Percentiles rank a stretch among this genome's conserved stretches.
Evolutionary conservation across 2,888 invertebrate species (phyloP).

Genomic region (Dasysyrphus tricinctus): DNA sequence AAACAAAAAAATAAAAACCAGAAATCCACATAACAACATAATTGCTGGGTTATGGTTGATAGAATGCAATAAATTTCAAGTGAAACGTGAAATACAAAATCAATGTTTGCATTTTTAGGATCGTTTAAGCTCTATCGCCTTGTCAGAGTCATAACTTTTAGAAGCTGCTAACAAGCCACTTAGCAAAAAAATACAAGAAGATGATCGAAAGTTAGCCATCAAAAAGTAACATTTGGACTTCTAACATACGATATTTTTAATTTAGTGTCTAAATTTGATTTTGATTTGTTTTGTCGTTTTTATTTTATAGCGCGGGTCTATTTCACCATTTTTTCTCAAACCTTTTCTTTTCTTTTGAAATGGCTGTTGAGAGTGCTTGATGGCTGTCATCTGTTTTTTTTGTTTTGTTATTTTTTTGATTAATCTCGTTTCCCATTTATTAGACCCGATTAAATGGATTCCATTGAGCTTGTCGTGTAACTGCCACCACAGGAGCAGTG

Average conservation of each 20-base stretch:
- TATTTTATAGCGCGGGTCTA: slow-evolving; percentile 16
- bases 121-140: slow-evolving; percentile 20
- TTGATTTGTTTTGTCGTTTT: slow-evolving; percentile 20
- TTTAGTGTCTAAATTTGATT: slow-evolving; percentile 23
- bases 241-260: slow-evolving; percentile 1
- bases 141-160: slow-evolving; percentile 51
- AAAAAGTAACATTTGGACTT: slow-evolving; percentile 35
- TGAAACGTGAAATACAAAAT: slow-evolving; percentile 52
- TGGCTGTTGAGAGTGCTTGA: neutral
- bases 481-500: slow-evolving; percentile 55
- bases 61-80: slow-evolving; percentile 58
- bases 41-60: slow-evolving; percentile 44
- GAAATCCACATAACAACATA: slow-evolving; percentile 53
- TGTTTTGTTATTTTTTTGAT: slow-evolving; percentile 21
- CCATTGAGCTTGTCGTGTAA: slow-evolving; percentile 48
- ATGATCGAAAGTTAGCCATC: slow-evolving; percentile 32
- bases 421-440: slow-evolving; percentile 49
- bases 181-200: slow-evolving; percentile 12
- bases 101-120: slow-evolving; percentile 49
- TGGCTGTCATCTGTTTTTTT: neutral
- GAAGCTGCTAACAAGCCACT: slow-evolving; percentile 57
- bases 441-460: slow-evolving; percentile 40
- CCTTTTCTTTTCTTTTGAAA: slow-evolving; percentile 12
- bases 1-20: slow-evolving; percentile 3
- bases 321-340: slow-evolving; percentile 19